These are phyloP conservation scores for Plebejus melissa DNA, from an alignment of 2,888 invertebrate genomes.

Conservation along the genomic window DNA sequence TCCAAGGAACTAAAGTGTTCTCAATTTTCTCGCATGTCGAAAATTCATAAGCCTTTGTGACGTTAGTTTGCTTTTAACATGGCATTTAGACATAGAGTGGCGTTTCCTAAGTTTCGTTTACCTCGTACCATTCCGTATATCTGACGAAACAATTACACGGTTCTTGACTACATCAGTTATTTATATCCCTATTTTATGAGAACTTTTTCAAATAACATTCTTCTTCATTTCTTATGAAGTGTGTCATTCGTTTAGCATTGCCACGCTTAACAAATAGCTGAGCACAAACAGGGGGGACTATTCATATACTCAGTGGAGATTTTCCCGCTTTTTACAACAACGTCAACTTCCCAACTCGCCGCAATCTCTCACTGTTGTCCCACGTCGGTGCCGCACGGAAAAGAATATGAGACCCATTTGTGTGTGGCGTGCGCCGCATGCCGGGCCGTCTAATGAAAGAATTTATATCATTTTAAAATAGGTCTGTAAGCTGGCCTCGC, in stretches of 20 bases:
- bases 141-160: slow-evolving; percentile 6
- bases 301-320: slow-evolving; percentile 18
- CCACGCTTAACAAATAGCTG: slow-evolving; percentile 16
- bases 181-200: neutral
- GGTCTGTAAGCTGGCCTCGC: slow-evolving; percentile 5
- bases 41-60: slow-evolving; percentile 1
- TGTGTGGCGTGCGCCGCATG: neutral
- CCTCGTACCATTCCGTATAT: neutral
- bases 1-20: neutral
- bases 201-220: neutral
- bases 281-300: slow-evolving; percentile 6
- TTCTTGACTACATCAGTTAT: neutral
- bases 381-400: neutral
- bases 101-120: neutral
- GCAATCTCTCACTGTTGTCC: slow-evolving; percentile 26
- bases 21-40: slow-evolving; percentile 3
- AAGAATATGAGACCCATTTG: slow-evolving; percentile 17
- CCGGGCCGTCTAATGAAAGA: slow-evolving; percentile 17
- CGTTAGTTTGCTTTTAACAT: slow-evolving; percentile 10
- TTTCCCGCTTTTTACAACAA: slow-evolving; percentile 21
- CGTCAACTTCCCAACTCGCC: slow-evolving; percentile 26
- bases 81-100: slow-evolving; percentile 17
- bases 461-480: slow-evolving; percentile 24
- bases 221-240: neutral
- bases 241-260: neutral